Evolutionary conservation across 2,113 vertebrate species (phyloP).

Genomic region (Petrocephalus zakoni): DNA sequence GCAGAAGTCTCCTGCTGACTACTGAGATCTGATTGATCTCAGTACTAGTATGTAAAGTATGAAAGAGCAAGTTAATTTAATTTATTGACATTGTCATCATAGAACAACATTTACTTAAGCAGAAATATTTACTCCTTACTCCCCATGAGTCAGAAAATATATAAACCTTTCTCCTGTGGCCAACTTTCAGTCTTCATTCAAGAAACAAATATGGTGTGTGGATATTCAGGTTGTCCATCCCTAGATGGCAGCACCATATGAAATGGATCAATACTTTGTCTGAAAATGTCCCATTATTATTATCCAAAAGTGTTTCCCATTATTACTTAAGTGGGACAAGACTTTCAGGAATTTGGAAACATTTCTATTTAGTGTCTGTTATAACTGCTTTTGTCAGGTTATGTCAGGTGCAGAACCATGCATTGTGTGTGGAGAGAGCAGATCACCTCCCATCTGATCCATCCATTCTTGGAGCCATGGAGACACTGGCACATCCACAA

Average conservation of each 20-base stretch:
- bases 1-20: not conserved
- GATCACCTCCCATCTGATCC: conserved; percentile 40
- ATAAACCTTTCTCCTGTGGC: not conserved
- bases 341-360: not conserved
- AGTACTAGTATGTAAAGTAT: not conserved
- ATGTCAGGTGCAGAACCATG: no score
- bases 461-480: conserved; percentile 37
- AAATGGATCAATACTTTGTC: not conserved
- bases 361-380: not conserved
- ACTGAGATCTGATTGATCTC: not conserved
- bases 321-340: not conserved
- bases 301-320: no score
- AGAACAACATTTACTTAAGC: not conserved
- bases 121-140: not conserved
- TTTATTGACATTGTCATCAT: not conserved
- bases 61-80: not conserved
- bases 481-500: conserved; percentile 23
- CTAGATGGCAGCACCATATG: not conserved
- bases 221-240: not conserved
- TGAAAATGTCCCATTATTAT: no score
- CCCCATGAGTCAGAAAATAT: not conserved
- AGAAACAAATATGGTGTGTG: not conserved
- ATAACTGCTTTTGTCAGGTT: not conserved
- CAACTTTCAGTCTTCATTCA: not conserved
- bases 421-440: not conserved